phyloP scores from a whole-genome alignment of 2,797 vertebrate species.

The Chromobotia macracanthus region DNA sequence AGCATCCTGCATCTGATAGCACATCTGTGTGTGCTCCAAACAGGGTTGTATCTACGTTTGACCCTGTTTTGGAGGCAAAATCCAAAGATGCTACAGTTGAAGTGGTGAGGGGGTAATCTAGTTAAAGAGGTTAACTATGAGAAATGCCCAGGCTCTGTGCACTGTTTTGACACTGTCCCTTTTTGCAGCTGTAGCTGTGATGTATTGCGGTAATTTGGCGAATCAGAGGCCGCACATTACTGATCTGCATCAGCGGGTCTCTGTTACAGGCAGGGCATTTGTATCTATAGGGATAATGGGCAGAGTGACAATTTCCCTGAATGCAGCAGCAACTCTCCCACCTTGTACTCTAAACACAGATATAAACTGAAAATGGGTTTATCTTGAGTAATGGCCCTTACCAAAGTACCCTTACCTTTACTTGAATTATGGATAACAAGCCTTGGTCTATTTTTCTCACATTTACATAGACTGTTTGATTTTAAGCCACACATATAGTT shows the following conservation, averaged over 20 bases:
- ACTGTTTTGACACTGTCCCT: constrained; percentile 76
- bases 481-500: no score
- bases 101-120: constrained; percentile 74
- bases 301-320: constrained; percentile 43
- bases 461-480: no score
- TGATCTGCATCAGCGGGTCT: constrained; percentile 39
- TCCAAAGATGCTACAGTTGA: constrained; percentile 46
- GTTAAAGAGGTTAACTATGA: constrained; percentile 83
- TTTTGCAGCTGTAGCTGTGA: constrained; percentile 69
- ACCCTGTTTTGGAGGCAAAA: constrained; percentile 50
- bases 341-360: background rate
- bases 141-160: constrained; percentile 73
- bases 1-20: background rate
- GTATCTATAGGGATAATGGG: constrained; percentile 48
- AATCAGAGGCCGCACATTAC: constrained; percentile 47
- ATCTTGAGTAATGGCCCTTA: constrained; percentile 54
- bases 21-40: background rate
- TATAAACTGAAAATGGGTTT: constrained; percentile 25
- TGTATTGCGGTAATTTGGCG: constrained; percentile 77
- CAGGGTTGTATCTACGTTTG: constrained; percentile 43
- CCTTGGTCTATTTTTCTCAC: no score
- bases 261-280: constrained; percentile 34
- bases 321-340: background rate
- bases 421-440: constrained; percentile 29
- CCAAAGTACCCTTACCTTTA: constrained; percentile 57